Percentiles rank a stretch among this genome's conserved stretches.
Evolutionary conservation across 2,888 invertebrate genomes (phyloP).

Genomic region (Thereva unica): DNA sequence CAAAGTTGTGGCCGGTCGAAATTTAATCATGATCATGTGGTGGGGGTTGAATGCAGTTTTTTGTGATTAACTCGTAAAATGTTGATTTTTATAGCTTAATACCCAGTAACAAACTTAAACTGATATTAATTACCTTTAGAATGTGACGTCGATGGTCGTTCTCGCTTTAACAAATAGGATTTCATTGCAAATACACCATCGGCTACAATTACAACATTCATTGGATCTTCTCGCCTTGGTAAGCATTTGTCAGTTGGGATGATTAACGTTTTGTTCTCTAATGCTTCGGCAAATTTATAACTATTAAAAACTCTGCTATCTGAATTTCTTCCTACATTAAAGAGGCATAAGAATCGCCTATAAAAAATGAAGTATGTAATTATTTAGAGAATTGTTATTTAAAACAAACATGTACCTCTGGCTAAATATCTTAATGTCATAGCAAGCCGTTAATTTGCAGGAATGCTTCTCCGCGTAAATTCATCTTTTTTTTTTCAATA

Average conservation of each 20-base stretch:
- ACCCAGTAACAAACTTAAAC: too few species aligned
- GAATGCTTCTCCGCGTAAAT: constrained; percentile 19
- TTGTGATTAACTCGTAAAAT: too few species aligned
- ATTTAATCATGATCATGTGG: too few species aligned
- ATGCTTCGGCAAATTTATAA: not conserved
- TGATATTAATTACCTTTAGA: too few species aligned
- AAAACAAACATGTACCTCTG: not conserved
- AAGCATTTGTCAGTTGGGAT: not conserved
- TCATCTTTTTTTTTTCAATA: constrained; percentile 26
- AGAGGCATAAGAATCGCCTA: constrained; percentile 4
- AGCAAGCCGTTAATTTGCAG: constrained; percentile 5
- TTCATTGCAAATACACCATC: too few species aligned
- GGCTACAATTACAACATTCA: too few species aligned
- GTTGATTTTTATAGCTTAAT: too few species aligned
- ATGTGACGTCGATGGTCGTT: too few species aligned
- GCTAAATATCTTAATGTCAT: constrained; percentile 15
- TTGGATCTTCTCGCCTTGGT: not conserved
- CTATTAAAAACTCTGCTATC: not conserved
- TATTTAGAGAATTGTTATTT: not conserved
- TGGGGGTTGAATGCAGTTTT: too few species aligned
- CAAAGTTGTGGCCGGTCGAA: too few species aligned
- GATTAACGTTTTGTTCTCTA: constrained; percentile 1
- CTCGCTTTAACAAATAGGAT: too few species aligned
- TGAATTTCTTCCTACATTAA: not conserved
- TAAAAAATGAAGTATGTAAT: not conserved